A percentile compares a stretch with the other conserved stretches of the same genome.
Evolutionary conservation across 2,888 invertebrate species (phyloP).

Genomic region (Phaedon cochleariae): DNA sequence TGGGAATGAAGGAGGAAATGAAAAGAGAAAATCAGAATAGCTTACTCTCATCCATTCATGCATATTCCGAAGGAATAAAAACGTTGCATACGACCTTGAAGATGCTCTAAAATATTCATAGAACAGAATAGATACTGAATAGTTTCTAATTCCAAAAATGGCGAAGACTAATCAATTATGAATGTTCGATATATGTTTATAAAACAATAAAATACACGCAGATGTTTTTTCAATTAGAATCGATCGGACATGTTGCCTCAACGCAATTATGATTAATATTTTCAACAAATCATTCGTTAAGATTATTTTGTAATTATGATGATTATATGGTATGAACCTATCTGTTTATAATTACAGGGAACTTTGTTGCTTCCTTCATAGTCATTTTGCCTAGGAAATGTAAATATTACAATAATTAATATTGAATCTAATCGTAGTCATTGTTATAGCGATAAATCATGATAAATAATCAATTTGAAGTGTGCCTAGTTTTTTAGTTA

Average conservation of each 20-base stretch:
- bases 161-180: slow-evolving; percentile 6
- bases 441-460: background rate
- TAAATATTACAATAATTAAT: background rate
- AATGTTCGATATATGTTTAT: slow-evolving; percentile 5
- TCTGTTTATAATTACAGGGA: background rate
- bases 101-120: background rate
- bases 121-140: background rate
- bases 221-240: slow-evolving; percentile 15
- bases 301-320: slow-evolving; percentile 12
- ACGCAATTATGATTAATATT: slow-evolving; percentile 9
- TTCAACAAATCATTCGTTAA: slow-evolving; percentile 5
- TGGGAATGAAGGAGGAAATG: too few relatives aligned
- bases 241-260: background rate
- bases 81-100: too few relatives aligned
- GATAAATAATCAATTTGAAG: too few relatives aligned
- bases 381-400: background rate
- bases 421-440: background rate
- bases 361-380: background rate
- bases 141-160: slow-evolving; percentile 9
- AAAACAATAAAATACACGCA: slow-evolving; percentile 9
- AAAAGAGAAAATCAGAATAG: too few relatives aligned
- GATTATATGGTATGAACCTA: slow-evolving; percentile 11
- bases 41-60: too few relatives aligned
- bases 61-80: too few relatives aligned
- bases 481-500: too few relatives aligned